Evolutionary conservation across 2,888 invertebrate genomes (phyloP).

Genomic region (Tetragonula carbonaria): DNA sequence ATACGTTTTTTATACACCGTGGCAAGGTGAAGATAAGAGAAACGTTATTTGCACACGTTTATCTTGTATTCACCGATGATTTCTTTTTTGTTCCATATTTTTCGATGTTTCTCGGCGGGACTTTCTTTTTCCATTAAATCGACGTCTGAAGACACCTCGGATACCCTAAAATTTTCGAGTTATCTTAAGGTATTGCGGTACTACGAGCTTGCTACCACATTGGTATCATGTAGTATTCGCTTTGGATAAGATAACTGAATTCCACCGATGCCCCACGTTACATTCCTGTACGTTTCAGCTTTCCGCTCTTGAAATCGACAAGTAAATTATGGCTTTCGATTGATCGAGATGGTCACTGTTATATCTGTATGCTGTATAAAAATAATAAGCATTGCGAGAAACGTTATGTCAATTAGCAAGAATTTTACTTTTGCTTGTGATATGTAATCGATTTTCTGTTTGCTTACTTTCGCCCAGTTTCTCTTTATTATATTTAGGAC

Average conservation of each 20-base stretch:
- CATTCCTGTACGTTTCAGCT: constrained; percentile 55
- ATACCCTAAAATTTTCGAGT: constrained; percentile 60
- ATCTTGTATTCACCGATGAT: not conserved
- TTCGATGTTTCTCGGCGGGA: not conserved
- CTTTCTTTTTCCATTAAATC: not conserved
- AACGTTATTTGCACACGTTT: constrained; percentile 6
- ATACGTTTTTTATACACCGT: not conserved
- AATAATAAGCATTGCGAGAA: not conserved
- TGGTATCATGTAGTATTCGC: constrained; percentile 63
- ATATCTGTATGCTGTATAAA: not conserved
- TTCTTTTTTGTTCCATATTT: not conserved
- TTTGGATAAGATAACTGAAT: constrained; percentile 76
- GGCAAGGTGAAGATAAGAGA: not conserved
- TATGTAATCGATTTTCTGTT: no score
- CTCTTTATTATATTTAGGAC: no score
- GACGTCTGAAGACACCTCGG: constrained; percentile 30
- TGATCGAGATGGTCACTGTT: not conserved
- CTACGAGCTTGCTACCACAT: constrained; percentile 64
- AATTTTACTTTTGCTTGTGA: not conserved
- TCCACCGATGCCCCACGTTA: constrained; percentile 54
- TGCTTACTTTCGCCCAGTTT: no score
- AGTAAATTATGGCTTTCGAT: constrained; percentile 44
- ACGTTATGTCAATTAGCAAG: not conserved
- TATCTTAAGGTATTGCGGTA: constrained; percentile 67
- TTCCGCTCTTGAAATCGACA: constrained; percentile 32